Percentiles rank a stretch among this genome's conserved stretches.
Evolutionary conservation across 2,113 vertebrate species (phyloP).

Genomic region (Microcebus ravelobensis): DNA sequence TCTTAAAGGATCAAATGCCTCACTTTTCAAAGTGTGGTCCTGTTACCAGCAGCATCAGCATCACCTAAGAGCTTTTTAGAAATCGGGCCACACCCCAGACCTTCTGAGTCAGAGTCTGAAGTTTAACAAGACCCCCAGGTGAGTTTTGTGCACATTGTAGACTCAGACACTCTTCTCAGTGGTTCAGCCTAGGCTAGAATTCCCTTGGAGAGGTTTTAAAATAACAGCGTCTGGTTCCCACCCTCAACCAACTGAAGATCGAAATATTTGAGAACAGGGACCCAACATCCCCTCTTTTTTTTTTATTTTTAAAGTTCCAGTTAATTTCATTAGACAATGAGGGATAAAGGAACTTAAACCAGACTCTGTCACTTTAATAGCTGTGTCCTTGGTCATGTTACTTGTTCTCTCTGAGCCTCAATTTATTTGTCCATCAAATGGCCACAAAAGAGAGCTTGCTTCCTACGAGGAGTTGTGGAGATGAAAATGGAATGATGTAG

Average conservation of each 20-base stretch:
- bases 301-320: neutral
- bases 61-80: neutral
- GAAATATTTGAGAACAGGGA: neutral
- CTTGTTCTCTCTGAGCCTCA: neutral
- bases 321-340: neutral
- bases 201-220: neutral
- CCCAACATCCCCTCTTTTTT: neutral
- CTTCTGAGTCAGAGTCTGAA: neutral
- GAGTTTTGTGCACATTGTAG: fast-evolving
- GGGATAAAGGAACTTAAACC: neutral
- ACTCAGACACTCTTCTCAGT: neutral
- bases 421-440: neutral
- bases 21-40: neutral
- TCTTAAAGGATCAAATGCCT: neutral
- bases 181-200: neutral
- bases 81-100: neutral
- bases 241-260: neutral
- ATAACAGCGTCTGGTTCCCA: neutral
- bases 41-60: neutral
- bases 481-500: neutral
- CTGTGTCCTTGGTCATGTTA: neutral
- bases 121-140: neutral
- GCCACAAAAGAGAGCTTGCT: neutral
- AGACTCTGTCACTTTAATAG: neutral
- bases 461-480: neutral